Percentiles rank a stretch among this genome's conserved stretches.
Conservation (phyloP, 2,113 vertebrate genomes). For the Bufo gargarizans region DNA sequence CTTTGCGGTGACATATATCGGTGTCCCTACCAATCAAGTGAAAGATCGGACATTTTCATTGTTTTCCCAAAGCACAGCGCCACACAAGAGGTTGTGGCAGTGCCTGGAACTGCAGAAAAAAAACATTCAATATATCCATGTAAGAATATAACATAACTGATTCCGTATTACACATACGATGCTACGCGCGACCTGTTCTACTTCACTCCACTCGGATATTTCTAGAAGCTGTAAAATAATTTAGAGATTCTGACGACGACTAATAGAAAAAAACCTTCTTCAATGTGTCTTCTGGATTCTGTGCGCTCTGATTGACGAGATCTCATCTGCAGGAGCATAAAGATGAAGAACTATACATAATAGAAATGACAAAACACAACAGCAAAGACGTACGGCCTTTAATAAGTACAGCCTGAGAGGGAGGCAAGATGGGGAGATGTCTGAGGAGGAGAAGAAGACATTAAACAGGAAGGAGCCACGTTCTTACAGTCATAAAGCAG, state of each 20-base stretch:
- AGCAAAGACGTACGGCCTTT: conserved; percentile 1
- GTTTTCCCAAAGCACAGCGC: too few species aligned
- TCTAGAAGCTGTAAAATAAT: neutral
- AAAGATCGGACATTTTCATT: too few species aligned
- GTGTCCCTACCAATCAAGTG: too few species aligned
- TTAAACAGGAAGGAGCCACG: neutral
- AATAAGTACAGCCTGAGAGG: neutral
- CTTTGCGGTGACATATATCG: too few species aligned
- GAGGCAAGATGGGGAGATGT: neutral
- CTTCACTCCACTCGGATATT: neutral
- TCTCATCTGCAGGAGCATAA: neutral
- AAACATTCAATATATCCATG: too few species aligned
- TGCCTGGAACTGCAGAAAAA: too few species aligned
- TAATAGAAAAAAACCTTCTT: neutral
- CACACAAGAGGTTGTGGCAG: too few species aligned
- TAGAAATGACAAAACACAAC: conserved; percentile 9
- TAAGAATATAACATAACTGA: neutral
- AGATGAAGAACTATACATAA: conserved; percentile 4
- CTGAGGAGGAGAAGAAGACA: neutral
- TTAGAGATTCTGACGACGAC: neutral
- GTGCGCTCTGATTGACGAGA: neutral
- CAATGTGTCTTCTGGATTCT: neutral
- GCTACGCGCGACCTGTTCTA: neutral
- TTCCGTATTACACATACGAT: neutral
- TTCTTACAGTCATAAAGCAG: neutral